phyloP scores from a whole-genome alignment of 2,888 invertebrate genomes.

The Polyommatus iphigenia region DNA sequence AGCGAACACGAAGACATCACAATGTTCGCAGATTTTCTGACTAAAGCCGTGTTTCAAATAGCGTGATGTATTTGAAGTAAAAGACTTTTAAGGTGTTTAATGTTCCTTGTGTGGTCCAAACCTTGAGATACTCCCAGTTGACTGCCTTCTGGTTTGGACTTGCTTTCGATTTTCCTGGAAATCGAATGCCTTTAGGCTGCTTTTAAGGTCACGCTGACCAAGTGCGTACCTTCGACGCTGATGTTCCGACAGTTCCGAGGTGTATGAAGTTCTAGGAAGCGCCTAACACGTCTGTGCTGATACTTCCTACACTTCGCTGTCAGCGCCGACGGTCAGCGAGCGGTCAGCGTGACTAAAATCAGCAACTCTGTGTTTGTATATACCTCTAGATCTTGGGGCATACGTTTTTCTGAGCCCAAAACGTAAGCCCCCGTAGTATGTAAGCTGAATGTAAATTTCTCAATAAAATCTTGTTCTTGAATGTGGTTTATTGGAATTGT shows the following conservation, averaged over 20 bases:
- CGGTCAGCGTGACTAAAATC: not conserved
- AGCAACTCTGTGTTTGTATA: not conserved
- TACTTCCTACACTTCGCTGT: not conserved
- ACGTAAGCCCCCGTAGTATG: conserved; percentile 55
- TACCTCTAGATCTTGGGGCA: conserved; percentile 43
- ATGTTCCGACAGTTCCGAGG: too few species aligned
- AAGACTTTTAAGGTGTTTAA: conserved; percentile 62
- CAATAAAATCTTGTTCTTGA: conserved; percentile 50
- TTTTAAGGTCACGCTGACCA: not conserved
- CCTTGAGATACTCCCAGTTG: not conserved
- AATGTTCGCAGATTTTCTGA: conserved; percentile 80
- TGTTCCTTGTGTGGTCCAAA: conserved; percentile 53
- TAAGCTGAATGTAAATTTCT: conserved; percentile 46
- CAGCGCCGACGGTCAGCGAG: not conserved
- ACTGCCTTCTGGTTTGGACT: not conserved
- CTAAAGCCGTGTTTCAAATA: conserved; percentile 75
- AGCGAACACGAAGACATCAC: conserved; percentile 71
- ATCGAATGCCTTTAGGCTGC: not conserved
- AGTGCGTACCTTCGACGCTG: too few species aligned
- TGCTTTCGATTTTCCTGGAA: conserved; percentile 34
- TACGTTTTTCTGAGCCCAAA: conserved; percentile 77
- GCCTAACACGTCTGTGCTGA: too few species aligned
- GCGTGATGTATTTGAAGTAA: conserved; percentile 69
- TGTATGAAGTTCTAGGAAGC: too few species aligned
- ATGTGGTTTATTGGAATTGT: conserved; percentile 32